Conservation (phyloP, 2,888 invertebrate genomes). For the Macrophya annulata region DNA sequence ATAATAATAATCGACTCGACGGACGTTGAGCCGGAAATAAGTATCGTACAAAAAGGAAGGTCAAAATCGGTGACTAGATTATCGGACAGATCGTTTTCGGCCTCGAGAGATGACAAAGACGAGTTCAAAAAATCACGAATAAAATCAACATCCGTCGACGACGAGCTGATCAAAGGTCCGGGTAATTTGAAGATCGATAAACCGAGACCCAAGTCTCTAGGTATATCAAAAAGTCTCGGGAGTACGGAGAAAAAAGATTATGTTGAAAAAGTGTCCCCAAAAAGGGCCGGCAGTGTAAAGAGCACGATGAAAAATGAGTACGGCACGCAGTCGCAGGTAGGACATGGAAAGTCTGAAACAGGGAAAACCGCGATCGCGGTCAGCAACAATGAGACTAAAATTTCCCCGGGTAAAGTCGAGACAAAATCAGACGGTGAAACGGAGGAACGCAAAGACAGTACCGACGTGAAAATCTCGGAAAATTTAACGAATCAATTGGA, state of each 20-base stretch:
- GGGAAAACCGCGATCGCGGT: not conserved
- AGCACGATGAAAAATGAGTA: conserved; percentile 83
- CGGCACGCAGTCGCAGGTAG: conserved; percentile 80
- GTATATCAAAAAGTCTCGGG: conserved; percentile 76
- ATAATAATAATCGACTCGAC: conserved; percentile 78
- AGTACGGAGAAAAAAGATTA: conserved; percentile 76
- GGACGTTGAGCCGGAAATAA: conserved; percentile 75
- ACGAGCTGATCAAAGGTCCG: conserved; percentile 73
- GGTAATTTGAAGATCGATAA: conserved; percentile 70
- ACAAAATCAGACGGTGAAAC: conserved; percentile 26
- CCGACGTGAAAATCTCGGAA: conserved; percentile 65
- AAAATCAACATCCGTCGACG: conserved; percentile 77
- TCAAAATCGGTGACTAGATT: conserved; percentile 76
- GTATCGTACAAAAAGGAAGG: conserved; percentile 77
- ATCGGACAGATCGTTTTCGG: conserved; percentile 72
- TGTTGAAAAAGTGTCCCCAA: conserved; percentile 74
- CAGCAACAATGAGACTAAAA: not conserved
- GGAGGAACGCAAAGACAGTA: conserved; percentile 79
- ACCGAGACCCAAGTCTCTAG: conserved; percentile 75
- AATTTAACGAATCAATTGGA: conserved; percentile 60
- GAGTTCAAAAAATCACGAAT: conserved; percentile 70
- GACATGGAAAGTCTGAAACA: not conserved
- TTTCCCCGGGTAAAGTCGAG: conserved; percentile 36
- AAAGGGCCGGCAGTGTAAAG: conserved; percentile 76
- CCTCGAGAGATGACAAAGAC: conserved; percentile 73